These are phyloP conservation scores for Bombus affinis DNA, from an alignment of 1,140 invertebrate genomes.

Conservation along the genomic window DNA sequence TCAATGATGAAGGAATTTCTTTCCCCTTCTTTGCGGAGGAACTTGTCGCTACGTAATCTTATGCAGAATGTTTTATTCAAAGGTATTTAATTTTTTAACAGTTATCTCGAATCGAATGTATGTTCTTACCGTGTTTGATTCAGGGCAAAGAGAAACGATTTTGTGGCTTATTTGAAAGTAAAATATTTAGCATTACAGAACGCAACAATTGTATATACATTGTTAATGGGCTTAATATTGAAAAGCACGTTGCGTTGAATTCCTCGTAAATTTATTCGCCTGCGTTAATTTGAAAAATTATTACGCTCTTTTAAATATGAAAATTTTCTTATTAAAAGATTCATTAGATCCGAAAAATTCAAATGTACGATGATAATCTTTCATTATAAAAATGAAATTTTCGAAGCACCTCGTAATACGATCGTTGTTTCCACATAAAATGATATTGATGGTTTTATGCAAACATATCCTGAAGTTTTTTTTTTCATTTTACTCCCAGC, in stretches of 20 bases:
- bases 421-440: neutral
- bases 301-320: neutral
- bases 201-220: neutral
- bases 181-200: neutral
- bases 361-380: neutral
- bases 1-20: no score
- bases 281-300: neutral
- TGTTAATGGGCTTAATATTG: neutral
- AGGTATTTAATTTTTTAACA: constrained; percentile 21
- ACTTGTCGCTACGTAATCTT: neutral
- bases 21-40: neutral
- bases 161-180: constrained; percentile 18
- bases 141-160: neutral
- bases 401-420: neutral
- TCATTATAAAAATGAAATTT: constrained; percentile 22
- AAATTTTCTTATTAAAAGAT: neutral
- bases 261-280: neutral
- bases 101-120: constrained; percentile 24
- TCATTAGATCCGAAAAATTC: neutral
- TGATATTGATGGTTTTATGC: constrained; percentile 30
- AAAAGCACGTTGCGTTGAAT: neutral
- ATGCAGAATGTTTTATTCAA: constrained; percentile 33
- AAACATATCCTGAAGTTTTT: neutral
- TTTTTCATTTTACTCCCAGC: neutral
- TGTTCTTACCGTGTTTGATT: constrained; percentile 3